Percentiles rank a stretch among this genome's conserved stretches.
Evolutionary conservation across 2,888 invertebrate species (phyloP).

Genomic region (Chymomyza fuscimana): DNA sequence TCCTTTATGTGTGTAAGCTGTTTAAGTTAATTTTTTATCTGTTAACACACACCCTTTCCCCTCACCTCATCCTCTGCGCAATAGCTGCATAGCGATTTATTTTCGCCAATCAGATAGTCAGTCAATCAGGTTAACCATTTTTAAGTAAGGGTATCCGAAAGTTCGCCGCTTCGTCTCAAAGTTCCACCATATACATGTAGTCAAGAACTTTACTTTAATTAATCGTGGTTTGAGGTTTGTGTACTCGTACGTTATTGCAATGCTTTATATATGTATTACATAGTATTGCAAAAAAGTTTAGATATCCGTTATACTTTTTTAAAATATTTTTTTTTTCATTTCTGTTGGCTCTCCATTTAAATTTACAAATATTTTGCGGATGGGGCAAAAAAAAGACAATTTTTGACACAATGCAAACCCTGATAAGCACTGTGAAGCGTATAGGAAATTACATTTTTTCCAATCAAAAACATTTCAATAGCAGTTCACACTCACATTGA

Average conservation of each 20-base stretch:
- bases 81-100: no score
- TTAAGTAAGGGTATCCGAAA: no score
- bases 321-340: slow-evolving; percentile 13
- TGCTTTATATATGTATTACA: slow-evolving; percentile 19
- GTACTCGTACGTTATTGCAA: slow-evolving; percentile 2
- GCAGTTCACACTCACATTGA: slow-evolving; percentile 47
- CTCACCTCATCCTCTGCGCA: no score
- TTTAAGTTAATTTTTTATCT: no score
- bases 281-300: slow-evolving; percentile 56
- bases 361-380: slow-evolving; percentile 48
- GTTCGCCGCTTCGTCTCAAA: no score
- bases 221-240: slow-evolving; percentile 69
- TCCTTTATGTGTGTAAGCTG: no score
- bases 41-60: no score
- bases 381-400: slow-evolving; percentile 51
- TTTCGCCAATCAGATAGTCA: no score
- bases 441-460: slow-evolving; percentile 78
- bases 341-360: slow-evolving; percentile 52
- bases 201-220: slow-evolving; percentile 65
- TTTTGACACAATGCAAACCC: slow-evolving; percentile 59
- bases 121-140: no score
- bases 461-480: slow-evolving; percentile 77
- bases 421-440: slow-evolving; percentile 72
- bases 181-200: no score
- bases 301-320: slow-evolving; percentile 54